Base-by-base conservation (phyloP, 2,888 invertebrate species). In the Drepana falcataria region DNA sequence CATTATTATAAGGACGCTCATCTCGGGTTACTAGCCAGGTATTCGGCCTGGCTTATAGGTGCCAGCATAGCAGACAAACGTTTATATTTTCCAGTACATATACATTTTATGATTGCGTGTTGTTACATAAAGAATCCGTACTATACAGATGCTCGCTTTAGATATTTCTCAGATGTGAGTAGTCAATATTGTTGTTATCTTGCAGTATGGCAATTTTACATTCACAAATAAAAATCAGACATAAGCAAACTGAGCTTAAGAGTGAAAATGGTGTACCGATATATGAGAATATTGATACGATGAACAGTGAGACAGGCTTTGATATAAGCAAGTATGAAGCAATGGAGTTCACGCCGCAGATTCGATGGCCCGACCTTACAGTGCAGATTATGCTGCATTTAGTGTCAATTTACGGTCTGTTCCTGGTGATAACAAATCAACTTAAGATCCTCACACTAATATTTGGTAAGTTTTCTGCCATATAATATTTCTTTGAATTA, bases 351-450 rank as follows among this genome's bases (percentile, higher is more conserved):
- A 86, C 81, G 58, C 91, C 96, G 2, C 84, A 85, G 64, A 93
- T 95, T 57, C 92, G 93, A 77, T 96, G 96, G 96, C 94, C 94
- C 0, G 96, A 96, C 77, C 83, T 95, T 2, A 74, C 84, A 21
- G 96, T 92, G 34, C 96, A 96, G 86, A 66, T 94, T 58, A 93
- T 93, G 65, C 88, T 96, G 71, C 96, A 96, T 81, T 77, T 76
- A 56, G 95, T 95, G 41, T 93, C 93, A 61, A 64, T 95, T 47
- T 95, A 95, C 73, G 96, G 95, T 61, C 61, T 95, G 48, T 95
- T 92, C 81, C 91, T 95, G 73, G 90, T 94, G 54, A 71, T 94
- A 61, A 92, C 92, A 37, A 78, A 80, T 59, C 78, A 81, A 76
- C 81, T 86, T 56, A 94, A 92, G 75, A 75, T 94, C 60, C 89